Percentiles rank a stretch among this genome's conserved stretches.
phyloP scores from a whole-genome alignment of 2,113 vertebrate species.

The Oreochromis spilurus region DNA sequence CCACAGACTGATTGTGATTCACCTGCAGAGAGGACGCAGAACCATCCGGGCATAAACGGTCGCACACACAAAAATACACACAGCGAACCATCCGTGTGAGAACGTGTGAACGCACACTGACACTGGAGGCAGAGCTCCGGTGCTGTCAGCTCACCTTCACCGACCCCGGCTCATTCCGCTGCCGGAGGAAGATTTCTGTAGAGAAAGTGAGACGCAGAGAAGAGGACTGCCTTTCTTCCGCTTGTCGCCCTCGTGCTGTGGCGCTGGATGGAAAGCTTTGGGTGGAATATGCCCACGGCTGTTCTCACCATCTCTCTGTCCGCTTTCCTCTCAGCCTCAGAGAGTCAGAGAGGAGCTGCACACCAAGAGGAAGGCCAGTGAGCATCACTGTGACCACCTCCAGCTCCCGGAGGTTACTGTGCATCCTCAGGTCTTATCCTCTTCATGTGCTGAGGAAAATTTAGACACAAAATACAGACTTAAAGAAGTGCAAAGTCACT shows the following conservation, averaged over 20 bases:
- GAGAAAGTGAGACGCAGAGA: not conserved
- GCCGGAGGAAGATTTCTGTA: not conserved
- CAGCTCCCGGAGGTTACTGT: not conserved
- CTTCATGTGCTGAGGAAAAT: not conserved
- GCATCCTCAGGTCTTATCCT: not conserved
- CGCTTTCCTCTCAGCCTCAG: not conserved
- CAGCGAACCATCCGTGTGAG: not conserved
- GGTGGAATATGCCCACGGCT: not conserved
- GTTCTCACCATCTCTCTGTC: not conserved
- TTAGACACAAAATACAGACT: not conserved
- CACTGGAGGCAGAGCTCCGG: not conserved
- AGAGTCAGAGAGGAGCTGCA: not conserved
- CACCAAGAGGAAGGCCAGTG: not conserved
- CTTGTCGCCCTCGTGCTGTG: not conserved
- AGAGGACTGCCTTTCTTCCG: not conserved
- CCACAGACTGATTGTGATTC: not conserved
- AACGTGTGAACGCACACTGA: not conserved
- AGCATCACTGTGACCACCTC: not conserved
- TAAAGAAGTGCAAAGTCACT: not conserved
- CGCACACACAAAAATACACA: not conserved
- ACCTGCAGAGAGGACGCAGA: not conserved
- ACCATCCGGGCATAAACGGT: not conserved
- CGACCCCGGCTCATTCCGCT: not conserved
- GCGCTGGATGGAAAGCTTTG: not conserved
- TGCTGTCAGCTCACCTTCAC: not conserved